Evolutionary conservation across 2,888 invertebrate genomes (phyloP).

Genomic region (Drosophila buzzatii): DNA sequence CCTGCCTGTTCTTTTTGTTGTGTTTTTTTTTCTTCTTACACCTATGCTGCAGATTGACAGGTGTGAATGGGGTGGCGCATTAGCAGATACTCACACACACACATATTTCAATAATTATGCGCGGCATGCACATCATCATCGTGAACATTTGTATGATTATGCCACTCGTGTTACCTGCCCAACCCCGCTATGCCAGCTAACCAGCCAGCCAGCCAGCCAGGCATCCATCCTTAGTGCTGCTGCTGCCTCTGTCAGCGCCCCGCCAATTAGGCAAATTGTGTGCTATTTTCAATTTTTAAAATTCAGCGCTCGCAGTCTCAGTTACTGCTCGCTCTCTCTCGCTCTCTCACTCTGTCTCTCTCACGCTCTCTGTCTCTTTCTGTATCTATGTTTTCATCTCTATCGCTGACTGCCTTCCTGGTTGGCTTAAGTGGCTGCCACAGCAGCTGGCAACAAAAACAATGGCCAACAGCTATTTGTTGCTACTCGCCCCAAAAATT

Average conservation of each 20-base stretch:
- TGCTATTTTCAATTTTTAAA: conserved; percentile 84
- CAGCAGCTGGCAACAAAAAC: conserved; percentile 50
- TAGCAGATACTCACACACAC: conserved; percentile 41
- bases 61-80: conserved; percentile 60
- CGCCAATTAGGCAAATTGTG: conserved; percentile 85
- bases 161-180: conserved; percentile 46
- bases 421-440: conserved; percentile 68
- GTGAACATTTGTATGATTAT: conserved; percentile 69
- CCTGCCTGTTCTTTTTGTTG: conserved; percentile 19
- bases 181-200: not conserved
- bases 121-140: conserved; percentile 67
- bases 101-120: conserved; percentile 65
- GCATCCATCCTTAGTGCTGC: not conserved
- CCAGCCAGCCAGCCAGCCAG: not conserved
- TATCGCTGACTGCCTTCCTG: conserved; percentile 36
- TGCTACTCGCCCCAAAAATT: conserved; percentile 64
- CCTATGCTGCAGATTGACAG: conserved; percentile 68
- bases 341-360: not conserved
- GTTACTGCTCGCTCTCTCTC: not conserved
- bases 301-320: conserved; percentile 56
- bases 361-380: conserved; percentile 3
- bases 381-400: conserved; percentile 20
- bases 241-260: conserved; percentile 30
- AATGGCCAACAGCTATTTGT: conserved; percentile 57
- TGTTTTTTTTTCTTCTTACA: conserved; percentile 45